A percentile compares a stretch with the other conserved stretches of the same genome.
phyloP scores from a whole-genome alignment of 2,797 vertebrate species.

The Propithecus perrieri region DNA sequence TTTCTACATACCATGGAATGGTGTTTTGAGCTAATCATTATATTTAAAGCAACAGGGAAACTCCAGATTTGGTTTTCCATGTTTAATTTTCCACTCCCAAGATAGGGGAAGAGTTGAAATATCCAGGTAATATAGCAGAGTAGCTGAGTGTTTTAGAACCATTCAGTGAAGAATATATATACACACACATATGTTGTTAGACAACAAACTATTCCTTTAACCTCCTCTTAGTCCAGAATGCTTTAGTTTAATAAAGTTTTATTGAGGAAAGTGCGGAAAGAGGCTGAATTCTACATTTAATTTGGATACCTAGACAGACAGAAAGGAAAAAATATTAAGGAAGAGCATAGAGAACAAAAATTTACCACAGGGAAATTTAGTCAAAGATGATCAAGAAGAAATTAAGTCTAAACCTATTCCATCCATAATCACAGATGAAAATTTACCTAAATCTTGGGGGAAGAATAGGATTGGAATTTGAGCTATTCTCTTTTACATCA shows the following conservation, averaged over 20 bases:
- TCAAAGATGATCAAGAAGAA: constrained; percentile 19
- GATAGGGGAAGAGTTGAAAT: background rate
- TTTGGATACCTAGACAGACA: background rate
- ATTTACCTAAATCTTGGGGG: background rate
- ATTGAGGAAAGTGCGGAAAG: background rate
- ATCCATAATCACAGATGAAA: background rate
- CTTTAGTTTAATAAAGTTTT: constrained; percentile 1
- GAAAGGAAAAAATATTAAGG: background rate
- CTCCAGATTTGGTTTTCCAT: background rate
- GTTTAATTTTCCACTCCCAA: background rate
- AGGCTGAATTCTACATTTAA: background rate
- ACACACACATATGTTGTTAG: background rate
- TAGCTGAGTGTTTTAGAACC: background rate
- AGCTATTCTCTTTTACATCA: background rate
- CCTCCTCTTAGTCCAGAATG: background rate
- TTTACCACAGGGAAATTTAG: background rate
- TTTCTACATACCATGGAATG: background rate
- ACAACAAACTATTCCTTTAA: background rate
- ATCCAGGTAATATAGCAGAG: background rate
- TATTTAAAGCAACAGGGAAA: background rate
- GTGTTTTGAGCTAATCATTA: background rate
- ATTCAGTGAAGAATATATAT: background rate
- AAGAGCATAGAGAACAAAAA: background rate
- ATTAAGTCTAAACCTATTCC: background rate
- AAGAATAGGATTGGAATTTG: background rate